Evolutionary conservation across 2,888 invertebrate genomes (phyloP).

Genomic region (Proisotoma minuta): DNA sequence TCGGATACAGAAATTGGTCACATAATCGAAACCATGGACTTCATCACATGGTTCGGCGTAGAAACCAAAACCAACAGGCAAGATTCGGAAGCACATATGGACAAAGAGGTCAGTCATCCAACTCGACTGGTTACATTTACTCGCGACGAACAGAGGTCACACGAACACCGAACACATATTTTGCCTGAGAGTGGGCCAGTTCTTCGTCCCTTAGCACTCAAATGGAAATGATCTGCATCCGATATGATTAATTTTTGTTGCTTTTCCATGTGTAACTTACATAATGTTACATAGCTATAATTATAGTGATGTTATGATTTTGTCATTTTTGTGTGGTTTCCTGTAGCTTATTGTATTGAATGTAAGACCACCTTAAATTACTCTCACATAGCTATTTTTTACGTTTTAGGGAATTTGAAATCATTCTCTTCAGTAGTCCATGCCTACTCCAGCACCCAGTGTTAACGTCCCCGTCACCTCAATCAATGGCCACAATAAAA

Average conservation of each 20-base stretch:
- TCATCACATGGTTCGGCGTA: slow-evolving; percentile 20
- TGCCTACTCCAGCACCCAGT: slow-evolving; percentile 11
- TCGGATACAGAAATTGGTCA: slow-evolving; percentile 49
- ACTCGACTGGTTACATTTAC: slow-evolving; percentile 33
- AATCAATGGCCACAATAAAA: background rate
- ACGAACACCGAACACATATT: slow-evolving; percentile 28
- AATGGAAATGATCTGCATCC: slow-evolving; percentile 23
- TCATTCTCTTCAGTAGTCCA: slow-evolving; percentile 1
- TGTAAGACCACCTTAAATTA: background rate
- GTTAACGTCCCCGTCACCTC: background rate
- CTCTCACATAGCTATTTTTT: background rate
- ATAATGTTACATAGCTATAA: background rate
- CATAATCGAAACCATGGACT: slow-evolving; percentile 14
- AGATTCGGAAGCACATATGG: slow-evolving; percentile 15
- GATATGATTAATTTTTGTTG: background rate
- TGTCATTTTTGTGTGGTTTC: background rate
- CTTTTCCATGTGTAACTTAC: background rate
- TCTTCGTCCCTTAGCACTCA: slow-evolving; percentile 12
- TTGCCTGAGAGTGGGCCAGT: slow-evolving; percentile 34
- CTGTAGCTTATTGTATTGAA: background rate
- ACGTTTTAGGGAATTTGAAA: slow-evolving; percentile 9
- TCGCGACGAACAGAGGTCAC: slow-evolving; percentile 30
- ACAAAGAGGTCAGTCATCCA: slow-evolving; percentile 15
- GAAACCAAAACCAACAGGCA: slow-evolving; percentile 11
- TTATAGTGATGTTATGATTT: too few relatives aligned